These are phyloP conservation scores for Dicycla oo DNA, from an alignment of 2,888 invertebrate genomes.

Conservation along the genomic window DNA sequence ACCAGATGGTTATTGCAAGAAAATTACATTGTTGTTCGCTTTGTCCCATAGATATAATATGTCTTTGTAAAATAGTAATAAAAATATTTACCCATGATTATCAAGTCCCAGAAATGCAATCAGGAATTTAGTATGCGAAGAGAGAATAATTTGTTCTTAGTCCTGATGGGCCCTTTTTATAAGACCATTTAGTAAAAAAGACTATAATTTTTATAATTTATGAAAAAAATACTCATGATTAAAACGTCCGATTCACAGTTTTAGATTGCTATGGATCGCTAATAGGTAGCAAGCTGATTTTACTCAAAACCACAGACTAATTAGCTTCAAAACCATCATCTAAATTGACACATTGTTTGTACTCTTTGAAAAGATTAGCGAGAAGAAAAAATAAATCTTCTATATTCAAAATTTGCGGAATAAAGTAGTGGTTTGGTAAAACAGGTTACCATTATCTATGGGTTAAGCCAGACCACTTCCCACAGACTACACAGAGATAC, in stretches of 20 bases:
- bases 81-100: conserved; percentile 35
- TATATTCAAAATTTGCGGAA: neutral
- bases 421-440: too few relatives aligned
- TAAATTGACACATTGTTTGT: neutral
- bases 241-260: conserved; percentile 31
- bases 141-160: conserved; percentile 7
- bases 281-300: too few relatives aligned
- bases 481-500: too few relatives aligned
- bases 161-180: neutral
- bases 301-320: conserved; percentile 18
- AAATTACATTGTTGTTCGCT: neutral
- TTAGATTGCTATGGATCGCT: too few relatives aligned
- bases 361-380: neutral
- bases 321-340: neutral
- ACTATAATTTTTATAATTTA: conserved; percentile 36
- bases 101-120: neutral
- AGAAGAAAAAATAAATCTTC: neutral
- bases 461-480: too few relatives aligned
- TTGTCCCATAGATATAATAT: neutral
- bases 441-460: too few relatives aligned
- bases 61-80: neutral
- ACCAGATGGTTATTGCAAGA: neutral
- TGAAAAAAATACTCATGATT: conserved; percentile 31
- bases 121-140: conserved; percentile 15
- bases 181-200: conserved; percentile 8